Evolutionary conservation across 2,888 invertebrate genomes (phyloP).

Genomic region (Geophilus truncorum): DNA sequence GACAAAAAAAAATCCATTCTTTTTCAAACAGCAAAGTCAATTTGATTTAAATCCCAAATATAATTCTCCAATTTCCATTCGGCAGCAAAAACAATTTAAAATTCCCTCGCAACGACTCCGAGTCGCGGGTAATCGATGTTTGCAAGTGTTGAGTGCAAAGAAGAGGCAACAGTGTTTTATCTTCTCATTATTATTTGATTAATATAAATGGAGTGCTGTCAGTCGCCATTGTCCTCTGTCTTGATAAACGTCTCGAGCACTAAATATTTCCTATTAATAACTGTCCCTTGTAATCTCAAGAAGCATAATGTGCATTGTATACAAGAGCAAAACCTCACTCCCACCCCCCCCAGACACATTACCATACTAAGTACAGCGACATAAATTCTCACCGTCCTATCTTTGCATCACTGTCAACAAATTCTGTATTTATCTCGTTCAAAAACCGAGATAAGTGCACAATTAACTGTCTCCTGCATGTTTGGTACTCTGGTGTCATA

Average conservation of each 20-base stretch:
- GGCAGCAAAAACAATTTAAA: neutral
- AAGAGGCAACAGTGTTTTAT: neutral
- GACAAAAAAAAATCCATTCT: neutral
- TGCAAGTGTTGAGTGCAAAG: too few relatives aligned
- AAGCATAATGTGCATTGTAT: constrained; percentile 11
- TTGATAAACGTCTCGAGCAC: neutral
- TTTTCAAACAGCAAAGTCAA: neutral
- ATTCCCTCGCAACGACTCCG: neutral
- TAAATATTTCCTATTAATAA: constrained; percentile 20
- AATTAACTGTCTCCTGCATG: neutral
- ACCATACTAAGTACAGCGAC: neutral
- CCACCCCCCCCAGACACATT: neutral
- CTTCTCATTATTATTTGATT: constrained; percentile 9
- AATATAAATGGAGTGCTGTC: constrained; percentile 20
- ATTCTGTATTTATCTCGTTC: neutral
- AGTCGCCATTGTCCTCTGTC: constrained; percentile 8
- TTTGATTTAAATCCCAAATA: neutral
- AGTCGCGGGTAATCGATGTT: neutral
- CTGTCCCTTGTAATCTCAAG: constrained; percentile 12
- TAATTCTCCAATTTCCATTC: neutral
- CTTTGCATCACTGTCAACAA: neutral
- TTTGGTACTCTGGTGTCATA: too few relatives aligned
- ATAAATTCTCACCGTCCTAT: neutral
- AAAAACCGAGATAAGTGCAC: neutral
- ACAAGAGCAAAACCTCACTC: neutral